Base-by-base conservation (phyloP, 2,888 invertebrate species). In the Sinodicranocentrus sp. region DNA sequence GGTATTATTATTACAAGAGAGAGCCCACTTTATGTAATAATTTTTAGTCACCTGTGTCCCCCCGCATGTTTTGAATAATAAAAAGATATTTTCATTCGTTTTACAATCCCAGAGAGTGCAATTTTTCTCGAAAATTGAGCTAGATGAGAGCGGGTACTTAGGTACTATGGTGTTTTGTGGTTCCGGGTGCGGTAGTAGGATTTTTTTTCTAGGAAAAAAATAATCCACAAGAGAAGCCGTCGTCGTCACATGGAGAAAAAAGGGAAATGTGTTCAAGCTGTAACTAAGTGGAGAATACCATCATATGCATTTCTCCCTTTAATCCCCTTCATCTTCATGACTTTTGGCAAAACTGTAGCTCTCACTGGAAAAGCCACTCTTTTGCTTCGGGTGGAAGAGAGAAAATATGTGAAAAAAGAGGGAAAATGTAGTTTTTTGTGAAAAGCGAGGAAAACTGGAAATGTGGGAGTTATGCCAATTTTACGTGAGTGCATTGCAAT, bases 401-500 rank as follows among this genome's bases (percentile, higher is more conserved):
- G n/a, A n/a, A n/a, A n/a, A n/a, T 72, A 57, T 72, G 28, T 43
- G 59, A n/a, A 25, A 70, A 48, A 59, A 26, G 59, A 23, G 57
- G 67, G 59, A 43, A 68, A 68, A 26, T 63, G 19, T n/a, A n/a
- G 39, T 71, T 57, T 72, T 72, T 72, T 72, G 28, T 43, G 59
- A n/a, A 25, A 70, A 48, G 71, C 54, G 59, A 23, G 57, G 67
- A 68, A 43, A 68, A 68, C 39, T 63, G 19, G 59, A 70, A 67
- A 70, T 78, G 78, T 78, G 70, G 78, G 78, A 70, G 61, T 78
- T 78, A 48, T 48, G 78, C 78, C 70, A 78, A 78, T 78, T 78
- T 78, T 44, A 78, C 70, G 68, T 70, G 78, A 78, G 78, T 78
- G 78, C 78, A 78, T 78, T 78, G 78, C 61, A 70, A 78, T 78